A percentile compares a stretch with the other conserved stretches of the same genome.
phyloP scores from a whole-genome alignment of 2,888 invertebrate genomes.

The Synergus itoensis region DNA sequence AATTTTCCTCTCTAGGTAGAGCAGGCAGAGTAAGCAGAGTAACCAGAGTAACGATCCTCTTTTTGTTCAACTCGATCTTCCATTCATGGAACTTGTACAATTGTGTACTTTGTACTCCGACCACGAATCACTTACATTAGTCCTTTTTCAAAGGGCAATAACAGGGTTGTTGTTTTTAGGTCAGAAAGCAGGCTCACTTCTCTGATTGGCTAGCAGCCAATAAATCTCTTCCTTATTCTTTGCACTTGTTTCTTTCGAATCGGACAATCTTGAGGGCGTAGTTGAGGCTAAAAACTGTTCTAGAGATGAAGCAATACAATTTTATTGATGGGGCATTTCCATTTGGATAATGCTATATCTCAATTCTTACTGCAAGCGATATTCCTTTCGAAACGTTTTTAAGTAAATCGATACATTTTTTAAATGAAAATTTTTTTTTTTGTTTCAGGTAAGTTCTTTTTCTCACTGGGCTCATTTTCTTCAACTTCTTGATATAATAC shows the following conservation, averaged over 20 bases:
- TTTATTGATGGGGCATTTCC: neutral
- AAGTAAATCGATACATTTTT: neutral
- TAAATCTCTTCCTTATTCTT: conserved; percentile 19
- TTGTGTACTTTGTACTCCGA: conserved; percentile 17
- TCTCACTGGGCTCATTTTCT: neutral
- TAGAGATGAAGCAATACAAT: neutral
- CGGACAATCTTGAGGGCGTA: neutral
- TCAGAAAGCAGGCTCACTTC: neutral
- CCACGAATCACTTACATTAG: conserved; percentile 6
- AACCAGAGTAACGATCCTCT: conserved; percentile 13
- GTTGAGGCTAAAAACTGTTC: neutral
- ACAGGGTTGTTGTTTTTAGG: conserved; percentile 23
- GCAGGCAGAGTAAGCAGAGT: neutral
- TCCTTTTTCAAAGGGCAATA: conserved; percentile 27
- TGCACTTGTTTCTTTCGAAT: conserved; percentile 5
- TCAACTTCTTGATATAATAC: neutral
- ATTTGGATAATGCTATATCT: neutral
- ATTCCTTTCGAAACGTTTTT: too few species aligned
- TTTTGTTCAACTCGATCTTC: conserved; percentile 4
- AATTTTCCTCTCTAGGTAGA: conserved; percentile 15
- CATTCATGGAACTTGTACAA: conserved; percentile 17
- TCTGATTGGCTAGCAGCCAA: conserved; percentile 24
- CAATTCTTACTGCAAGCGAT: neutral
- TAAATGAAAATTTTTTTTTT: neutral
- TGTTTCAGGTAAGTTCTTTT: neutral